These are phyloP conservation scores for Drosophila dunni DNA, from an alignment of 1,140 invertebrate genomes.

Conservation along the genomic window DNA sequence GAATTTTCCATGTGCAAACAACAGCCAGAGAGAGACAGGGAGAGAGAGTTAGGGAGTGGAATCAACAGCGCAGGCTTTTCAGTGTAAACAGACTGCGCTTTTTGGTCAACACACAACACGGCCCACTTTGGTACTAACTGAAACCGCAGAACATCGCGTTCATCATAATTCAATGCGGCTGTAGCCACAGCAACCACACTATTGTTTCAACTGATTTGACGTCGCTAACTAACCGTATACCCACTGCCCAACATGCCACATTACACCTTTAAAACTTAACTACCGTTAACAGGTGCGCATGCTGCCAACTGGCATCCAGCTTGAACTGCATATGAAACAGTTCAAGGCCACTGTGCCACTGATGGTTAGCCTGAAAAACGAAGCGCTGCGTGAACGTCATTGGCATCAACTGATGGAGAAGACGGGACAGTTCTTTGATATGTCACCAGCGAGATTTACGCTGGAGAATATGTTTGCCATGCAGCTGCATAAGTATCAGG, in stretches of 20 bases:
- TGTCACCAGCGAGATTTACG: slow-evolving; percentile 93
- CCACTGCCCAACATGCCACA: neutral
- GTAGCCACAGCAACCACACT: slow-evolving; percentile 62
- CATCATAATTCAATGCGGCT: slow-evolving; percentile 73
- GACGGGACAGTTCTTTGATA: slow-evolving; percentile 92
- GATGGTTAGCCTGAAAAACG: slow-evolving; percentile 95
- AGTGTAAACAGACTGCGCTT: slow-evolving; percentile 72
- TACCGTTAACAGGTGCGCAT: slow-evolving; percentile 82
- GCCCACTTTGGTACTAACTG: slow-evolving; percentile 24
- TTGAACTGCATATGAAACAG: slow-evolving; percentile 94
- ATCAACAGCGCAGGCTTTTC: neutral
- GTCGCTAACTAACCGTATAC: slow-evolving; percentile 63
- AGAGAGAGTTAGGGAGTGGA: too few relatives aligned
- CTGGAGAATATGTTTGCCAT: slow-evolving; percentile 96
- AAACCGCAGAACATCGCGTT: slow-evolving; percentile 49
- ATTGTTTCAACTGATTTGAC: slow-evolving; percentile 80
- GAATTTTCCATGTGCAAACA: slow-evolving; percentile 75
- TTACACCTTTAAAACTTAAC: neutral
- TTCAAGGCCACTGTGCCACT: slow-evolving; percentile 94
- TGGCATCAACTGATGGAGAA: slow-evolving; percentile 95
- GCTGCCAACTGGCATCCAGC: slow-evolving; percentile 87
- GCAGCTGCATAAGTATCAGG: slow-evolving; percentile 93
- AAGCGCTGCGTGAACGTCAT: slow-evolving; percentile 94
- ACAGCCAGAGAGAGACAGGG: slow-evolving; percentile 49
- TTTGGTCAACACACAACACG: slow-evolving; percentile 56